phyloP scores from a whole-genome alignment of 2,888 invertebrate species.

The Neoascia interrupta region DNA sequence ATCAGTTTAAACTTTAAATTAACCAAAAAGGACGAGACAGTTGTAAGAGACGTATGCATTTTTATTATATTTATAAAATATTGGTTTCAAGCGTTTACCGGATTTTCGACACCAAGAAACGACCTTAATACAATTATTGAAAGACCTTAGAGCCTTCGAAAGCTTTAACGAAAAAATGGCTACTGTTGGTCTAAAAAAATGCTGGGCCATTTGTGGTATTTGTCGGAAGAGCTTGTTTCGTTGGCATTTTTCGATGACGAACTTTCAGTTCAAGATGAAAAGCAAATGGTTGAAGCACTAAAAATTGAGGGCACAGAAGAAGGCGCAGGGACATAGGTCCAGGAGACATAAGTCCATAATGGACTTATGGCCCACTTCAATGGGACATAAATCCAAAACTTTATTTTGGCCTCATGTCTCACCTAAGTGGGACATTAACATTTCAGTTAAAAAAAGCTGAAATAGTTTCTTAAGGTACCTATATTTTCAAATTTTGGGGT shows the following conservation, averaged over 20 bases:
- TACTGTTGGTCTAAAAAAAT: not conserved
- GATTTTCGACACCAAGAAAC: not conserved
- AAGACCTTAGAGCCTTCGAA: not conserved
- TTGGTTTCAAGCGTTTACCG: not conserved
- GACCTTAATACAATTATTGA: not conserved
- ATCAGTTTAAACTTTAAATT: constrained; percentile 23
- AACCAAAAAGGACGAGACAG: not conserved
- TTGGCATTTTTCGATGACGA: not conserved
- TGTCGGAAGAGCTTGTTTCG: constrained; percentile 6
- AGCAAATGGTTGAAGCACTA: constrained; percentile 5
- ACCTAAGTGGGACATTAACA: too few relatives aligned
- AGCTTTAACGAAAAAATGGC: not conserved
- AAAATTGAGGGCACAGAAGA: constrained; percentile 9
- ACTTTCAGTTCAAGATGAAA: not conserved
- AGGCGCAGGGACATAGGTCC: not conserved
- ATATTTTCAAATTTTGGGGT: too few relatives aligned
- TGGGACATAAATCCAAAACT: too few relatives aligned
- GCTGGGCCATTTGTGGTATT: not conserved
- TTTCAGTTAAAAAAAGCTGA: too few relatives aligned
- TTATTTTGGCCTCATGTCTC: too few relatives aligned
- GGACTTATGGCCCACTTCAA: too few relatives aligned
- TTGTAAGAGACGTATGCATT: not conserved
- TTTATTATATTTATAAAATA: not conserved
- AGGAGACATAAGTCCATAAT: too few relatives aligned
- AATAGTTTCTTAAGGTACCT: too few relatives aligned